phyloP scores from a whole-genome alignment of 37 sponge, comb jelly and placozoan species.

The Mnemiopsis leidyi region DNA sequence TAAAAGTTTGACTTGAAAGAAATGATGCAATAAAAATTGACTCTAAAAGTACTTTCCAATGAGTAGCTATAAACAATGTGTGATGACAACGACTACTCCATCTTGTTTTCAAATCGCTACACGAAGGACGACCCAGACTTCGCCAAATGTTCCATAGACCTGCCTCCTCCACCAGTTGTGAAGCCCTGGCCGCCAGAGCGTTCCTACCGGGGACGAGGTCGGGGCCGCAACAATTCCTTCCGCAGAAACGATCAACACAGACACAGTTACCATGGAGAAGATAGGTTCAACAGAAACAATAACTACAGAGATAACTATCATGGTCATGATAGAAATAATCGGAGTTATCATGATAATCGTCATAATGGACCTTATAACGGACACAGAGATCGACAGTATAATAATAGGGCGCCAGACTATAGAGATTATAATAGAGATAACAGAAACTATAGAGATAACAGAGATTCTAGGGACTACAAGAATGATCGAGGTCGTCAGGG shows the following conservation, averaged over 20 bases:
- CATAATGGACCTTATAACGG: neutral
- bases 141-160: neutral
- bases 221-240: neutral
- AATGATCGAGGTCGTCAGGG: neutral
- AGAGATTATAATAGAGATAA: neutral
- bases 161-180: conserved; percentile 40
- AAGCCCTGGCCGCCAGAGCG: conserved; percentile 25
- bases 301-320: neutral
- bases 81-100: conserved; percentile 11
- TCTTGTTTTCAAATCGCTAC: conserved; percentile 31
- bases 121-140: conserved; percentile 12
- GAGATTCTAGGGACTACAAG: neutral
- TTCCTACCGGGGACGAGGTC: neutral
- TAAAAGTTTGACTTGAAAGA: too few species aligned
- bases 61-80: neutral
- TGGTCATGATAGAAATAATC: neutral
- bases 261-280: neutral
- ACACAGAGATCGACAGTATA: neutral
- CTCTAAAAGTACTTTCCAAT: too few species aligned
- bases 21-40: too few species aligned
- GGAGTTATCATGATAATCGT: neutral
- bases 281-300: neutral
- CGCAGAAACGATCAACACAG: neutral
- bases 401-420: neutral
- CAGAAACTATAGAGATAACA: neutral